Evolutionary conservation across 2,888 invertebrate species (phyloP), one percentile per base, ranked within the genome.

Genomic region (Elmis aenea): DNA sequence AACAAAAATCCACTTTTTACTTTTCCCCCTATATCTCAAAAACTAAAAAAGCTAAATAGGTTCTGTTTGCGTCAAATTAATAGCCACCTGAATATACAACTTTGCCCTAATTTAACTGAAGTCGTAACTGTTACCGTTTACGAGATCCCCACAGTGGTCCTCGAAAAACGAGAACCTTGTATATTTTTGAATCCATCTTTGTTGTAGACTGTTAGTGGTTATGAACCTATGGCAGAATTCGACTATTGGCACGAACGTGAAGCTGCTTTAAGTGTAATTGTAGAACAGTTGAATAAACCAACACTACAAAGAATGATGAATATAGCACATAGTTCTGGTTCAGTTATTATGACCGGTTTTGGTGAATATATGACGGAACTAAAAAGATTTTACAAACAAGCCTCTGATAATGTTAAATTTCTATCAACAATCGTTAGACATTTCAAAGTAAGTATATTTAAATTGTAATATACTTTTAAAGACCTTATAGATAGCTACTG

Each of bases 221-320:
- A 81, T 39, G 86, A 87, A 0, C 91, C 92, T 0, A 75, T 92
- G 33, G 82, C 87, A 0, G 92, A 92, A 61, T 87, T 86, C 57
- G 81, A 83, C 42, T 86, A 85, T 54, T 94, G 93, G 93, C 76
- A 85, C 31, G 83, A 86, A 54, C 74, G 85, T 44, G 85, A 90
- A 59, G 77, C 82, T 0, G 83, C 83, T 33, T 70, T 91, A 12
- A 85, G 88, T 36, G 72, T 83, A 13, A 67, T 91, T 1, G 78
- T 84, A 12, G 91, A 93, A 52, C 90, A 93, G 59, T 67, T 93
- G 21, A 86, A 86, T 57, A 79, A 83, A 21, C 79, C 81, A 0
- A 74, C 73, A 47, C 77, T 86, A 0, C 69, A 75, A 26, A 72
- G 75, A 53, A 79, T 86, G 50, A 59, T 81, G 5, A 58, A 68